A percentile compares a stretch with the other conserved stretches of the same genome.
These are phyloP conservation scores for Glossosoma conforme DNA, from an alignment of 1,140 invertebrate genomes.

Conservation along the genomic window DNA sequence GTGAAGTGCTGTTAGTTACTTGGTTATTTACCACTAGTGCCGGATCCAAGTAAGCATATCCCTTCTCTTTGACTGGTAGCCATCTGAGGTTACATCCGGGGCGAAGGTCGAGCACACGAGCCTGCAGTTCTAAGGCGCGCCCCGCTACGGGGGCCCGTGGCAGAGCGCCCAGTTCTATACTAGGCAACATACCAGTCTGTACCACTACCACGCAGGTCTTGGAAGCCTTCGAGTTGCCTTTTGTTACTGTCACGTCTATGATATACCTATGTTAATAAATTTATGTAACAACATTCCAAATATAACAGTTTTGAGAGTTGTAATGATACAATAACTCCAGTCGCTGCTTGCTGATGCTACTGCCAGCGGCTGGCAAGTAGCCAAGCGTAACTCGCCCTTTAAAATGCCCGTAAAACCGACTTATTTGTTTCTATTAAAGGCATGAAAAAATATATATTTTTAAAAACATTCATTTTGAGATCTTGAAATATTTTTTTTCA, in stretches of 20 bases:
- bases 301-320: too few species aligned
- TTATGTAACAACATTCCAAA: too few species aligned
- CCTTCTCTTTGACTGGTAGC: conserved; percentile 15
- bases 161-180: conserved; percentile 15
- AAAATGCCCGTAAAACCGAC: too few species aligned
- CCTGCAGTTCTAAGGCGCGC: conserved; percentile 20
- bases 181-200: conserved; percentile 23
- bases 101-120: conserved; percentile 20
- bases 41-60: conserved; percentile 12
- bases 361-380: too few species aligned
- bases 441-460: too few species aligned
- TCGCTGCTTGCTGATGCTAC: too few species aligned
- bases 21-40: conserved; percentile 17
- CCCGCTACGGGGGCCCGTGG: conserved; percentile 12
- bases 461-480: too few species aligned
- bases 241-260: conserved; percentile 17
- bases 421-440: background rate
- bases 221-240: conserved; percentile 16
- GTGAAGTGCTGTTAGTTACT: too few species aligned
- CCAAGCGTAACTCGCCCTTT: too few species aligned
- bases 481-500: too few species aligned
- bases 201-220: conserved; percentile 9
- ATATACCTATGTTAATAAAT: conserved; percentile 19
- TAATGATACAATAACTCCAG: too few species aligned
- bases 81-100: conserved; percentile 21